Base-by-base conservation (phyloP, 2,888 invertebrate genomes). In the Tinea pellionella region DNA sequence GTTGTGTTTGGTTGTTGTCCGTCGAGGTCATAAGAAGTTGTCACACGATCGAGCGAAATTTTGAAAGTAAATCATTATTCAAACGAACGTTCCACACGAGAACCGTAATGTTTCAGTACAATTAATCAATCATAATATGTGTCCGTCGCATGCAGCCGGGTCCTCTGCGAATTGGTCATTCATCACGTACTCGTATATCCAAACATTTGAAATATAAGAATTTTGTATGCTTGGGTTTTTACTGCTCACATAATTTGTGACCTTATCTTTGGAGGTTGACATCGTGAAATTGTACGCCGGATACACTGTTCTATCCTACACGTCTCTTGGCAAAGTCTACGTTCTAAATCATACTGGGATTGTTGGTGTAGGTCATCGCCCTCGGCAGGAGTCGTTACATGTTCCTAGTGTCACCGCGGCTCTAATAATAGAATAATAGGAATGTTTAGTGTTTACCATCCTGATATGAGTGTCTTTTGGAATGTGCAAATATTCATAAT, bases 321-420 rank as follows among this genome's bases (percentile, higher is more conserved):
- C 78, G 74, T 74, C 78, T 81, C 79, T 85, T 86, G 86, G 85
- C 85, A 85, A 43, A 43, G 18, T 15, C 78, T 74, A 72, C 74
- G 78, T 80, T 80, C 82, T 83, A 85, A 84, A 86, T 86, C 83
- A 82, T 80, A 81, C 72, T 68, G 74, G 79, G 78, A 82, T 79
- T 81, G 80, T 82, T 85, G 76, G 80, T 79, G 77, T 74, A 78
- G 86, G 87, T 85, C 85, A 84, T 80, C 75, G 86, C 78, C 75
- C 86, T 75, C 76, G 69, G 67, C 69, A 72, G 71, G 70, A 75
- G 77, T 79, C 74, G 81, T 83, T 81, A 82, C 84, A 78, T 82
- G 80, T 85, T 86, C 83, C 87, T 85, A 78, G 79, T 86, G 86
- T 85, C 85, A 82, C 80, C 74, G 76, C 77, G 77, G 80, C 77